A percentile compares a stretch with the other conserved stretches of the same genome.
Evolutionary conservation across 1,140 invertebrate genomes (phyloP).

Genomic region (Oedothorax gibbosus): DNA sequence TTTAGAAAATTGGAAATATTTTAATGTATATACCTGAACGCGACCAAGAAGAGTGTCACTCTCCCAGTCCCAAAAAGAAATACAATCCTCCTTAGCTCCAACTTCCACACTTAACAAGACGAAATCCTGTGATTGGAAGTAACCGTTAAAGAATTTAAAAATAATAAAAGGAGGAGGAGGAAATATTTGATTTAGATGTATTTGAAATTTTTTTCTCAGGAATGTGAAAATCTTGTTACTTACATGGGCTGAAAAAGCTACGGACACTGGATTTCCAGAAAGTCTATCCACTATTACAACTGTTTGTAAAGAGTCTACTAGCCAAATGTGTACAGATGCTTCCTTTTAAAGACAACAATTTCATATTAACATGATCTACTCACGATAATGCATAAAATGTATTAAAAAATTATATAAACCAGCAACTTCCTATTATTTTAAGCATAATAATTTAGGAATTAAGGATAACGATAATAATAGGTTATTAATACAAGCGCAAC

Average conservation of each 20-base stretch:
- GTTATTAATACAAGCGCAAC: too few relatives aligned
- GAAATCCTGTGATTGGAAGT: constrained; percentile 64
- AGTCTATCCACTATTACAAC: constrained; percentile 11
- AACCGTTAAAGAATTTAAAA: background rate
- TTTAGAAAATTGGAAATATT: too few relatives aligned
- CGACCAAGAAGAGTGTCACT: constrained; percentile 55
- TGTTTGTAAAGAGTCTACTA: constrained; percentile 38
- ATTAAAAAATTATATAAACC: background rate
- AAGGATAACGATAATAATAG: too few relatives aligned
- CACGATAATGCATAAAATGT: background rate
- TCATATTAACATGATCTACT: background rate
- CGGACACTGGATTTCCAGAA: constrained; percentile 27
- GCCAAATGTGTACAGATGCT: constrained; percentile 37
- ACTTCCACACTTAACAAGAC: constrained; percentile 69
- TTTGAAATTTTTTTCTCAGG: background rate
- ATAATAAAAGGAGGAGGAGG: background rate
- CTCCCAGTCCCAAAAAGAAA: constrained; percentile 70
- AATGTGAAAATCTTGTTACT: background rate
- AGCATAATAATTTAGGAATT: too few relatives aligned
- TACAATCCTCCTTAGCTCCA: constrained; percentile 67
- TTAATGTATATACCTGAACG: constrained; percentile 24
- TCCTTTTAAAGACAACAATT: background rate
- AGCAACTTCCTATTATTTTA: background rate
- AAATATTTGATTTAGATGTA: background rate
- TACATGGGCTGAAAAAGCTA: constrained; percentile 49